Evolutionary conservation across 92 coral and sea anemone genomes (phyloP), one percentile per base, ranked within the genome.

Genomic region (Epizoanthus illoricatus): DNA sequence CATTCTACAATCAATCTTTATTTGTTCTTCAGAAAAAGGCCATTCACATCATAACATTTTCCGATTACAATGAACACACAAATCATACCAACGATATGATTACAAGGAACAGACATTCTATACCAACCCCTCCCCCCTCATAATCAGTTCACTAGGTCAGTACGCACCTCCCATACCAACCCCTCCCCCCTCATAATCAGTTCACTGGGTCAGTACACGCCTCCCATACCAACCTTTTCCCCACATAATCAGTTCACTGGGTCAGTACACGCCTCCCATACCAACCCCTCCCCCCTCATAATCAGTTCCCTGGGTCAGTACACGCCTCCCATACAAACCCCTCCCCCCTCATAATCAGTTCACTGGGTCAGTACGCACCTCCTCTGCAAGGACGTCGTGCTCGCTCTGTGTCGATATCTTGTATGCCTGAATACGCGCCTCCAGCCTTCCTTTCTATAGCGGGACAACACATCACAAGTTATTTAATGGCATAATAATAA

Each of bases 391-490:
- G 41, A 94, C 98, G 40, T 91, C 98, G 81, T 96, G 96, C 67
- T 96, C 99, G 84, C 98, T 94, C 91, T 96, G 99, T 10, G 92
- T 90, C 13, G 99, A 96, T 73, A 96, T 88, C 71, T 94, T 92
- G 90, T 93, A 94, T 4, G 99, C 97, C 79, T 96, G 98, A 75
- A 94, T 88, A 33, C 94, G 93, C 16, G 98, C 92, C 80, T 96
- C 98, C 20, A 96, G 95, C 58, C 97, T 92, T 61, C 98, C 99
- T 82, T 91, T 96, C 99, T 96, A 84, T 5, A 61, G 62, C 49
- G 33, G 40, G 60, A 83, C 72, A 69, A 7, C 54, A 43, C 70
- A 71, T 2, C 65, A 74, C 39, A 54, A 17, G 69, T 8, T 13
- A 52, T 12, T 52, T 16, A 52, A 52, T 52, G 56, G 16, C 56